Conservation (phyloP, 2,797 vertebrate species). For the Hafferia zeledoni region DNA sequence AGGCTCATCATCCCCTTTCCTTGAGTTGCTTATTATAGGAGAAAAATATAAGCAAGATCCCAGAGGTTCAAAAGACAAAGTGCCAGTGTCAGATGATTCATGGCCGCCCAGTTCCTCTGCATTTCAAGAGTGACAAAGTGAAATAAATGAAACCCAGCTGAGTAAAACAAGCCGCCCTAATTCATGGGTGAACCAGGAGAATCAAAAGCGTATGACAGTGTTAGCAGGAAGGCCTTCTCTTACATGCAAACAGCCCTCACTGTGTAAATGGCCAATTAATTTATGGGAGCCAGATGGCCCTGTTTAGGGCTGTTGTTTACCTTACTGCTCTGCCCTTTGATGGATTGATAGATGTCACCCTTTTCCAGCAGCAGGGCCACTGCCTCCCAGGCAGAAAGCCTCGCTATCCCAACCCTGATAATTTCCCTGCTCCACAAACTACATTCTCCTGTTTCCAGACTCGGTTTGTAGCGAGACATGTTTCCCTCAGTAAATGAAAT, state of each 20-base stretch:
- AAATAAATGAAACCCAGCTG: conserved; percentile 72
- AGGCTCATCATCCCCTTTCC: conserved; percentile 24
- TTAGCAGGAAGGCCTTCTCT: conserved; percentile 50
- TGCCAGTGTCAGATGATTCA: conserved; percentile 65
- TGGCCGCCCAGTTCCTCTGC: conserved; percentile 57
- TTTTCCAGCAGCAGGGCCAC: conserved; percentile 31
- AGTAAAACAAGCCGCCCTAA: conserved; percentile 56
- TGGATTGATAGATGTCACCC: conserved; percentile 54
- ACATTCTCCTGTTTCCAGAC: neutral
- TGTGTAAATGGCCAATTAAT: conserved; percentile 70
- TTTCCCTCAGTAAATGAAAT: neutral
- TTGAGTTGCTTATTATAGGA: conserved; percentile 56
- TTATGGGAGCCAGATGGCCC: conserved; percentile 68
- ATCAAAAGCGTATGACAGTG: conserved; percentile 67
- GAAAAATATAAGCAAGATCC: conserved; percentile 66
- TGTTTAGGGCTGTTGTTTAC: conserved; percentile 32
- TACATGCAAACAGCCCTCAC: conserved; percentile 62
- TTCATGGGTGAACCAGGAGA: conserved; percentile 59
- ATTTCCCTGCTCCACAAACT: neutral
- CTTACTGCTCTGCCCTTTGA: conserved; percentile 48
- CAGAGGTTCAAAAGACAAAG: conserved; percentile 56
- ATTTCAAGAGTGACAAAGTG: conserved; percentile 68
- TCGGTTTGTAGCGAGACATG: neutral
- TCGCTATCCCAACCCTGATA: neutral
- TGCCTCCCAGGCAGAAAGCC: conserved; percentile 28